Evolutionary conservation across 2,797 vertebrate species (phyloP).

Genomic region (Propithecus perrieri): DNA sequence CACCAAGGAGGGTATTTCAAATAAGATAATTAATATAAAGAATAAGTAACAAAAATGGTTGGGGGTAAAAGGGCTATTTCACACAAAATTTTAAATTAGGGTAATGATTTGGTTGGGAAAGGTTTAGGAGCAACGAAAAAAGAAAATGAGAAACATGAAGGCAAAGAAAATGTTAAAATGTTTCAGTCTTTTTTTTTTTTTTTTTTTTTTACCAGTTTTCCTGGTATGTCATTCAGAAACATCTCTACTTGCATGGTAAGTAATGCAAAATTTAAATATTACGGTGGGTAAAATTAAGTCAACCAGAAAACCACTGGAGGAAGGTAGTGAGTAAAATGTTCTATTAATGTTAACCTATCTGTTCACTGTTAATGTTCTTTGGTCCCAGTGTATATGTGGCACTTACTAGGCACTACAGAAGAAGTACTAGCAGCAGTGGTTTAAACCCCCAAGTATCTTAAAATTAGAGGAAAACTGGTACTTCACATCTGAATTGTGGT

Average conservation of each 20-base stretch:
- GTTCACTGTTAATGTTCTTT: not conserved
- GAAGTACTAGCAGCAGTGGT: not conserved
- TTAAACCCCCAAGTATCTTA: not conserved
- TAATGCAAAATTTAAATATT: not conserved
- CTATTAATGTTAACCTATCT: not conserved
- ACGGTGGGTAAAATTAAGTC: not conserved
- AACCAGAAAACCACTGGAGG: not conserved
- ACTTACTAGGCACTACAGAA: not conserved
- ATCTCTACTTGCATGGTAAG: not conserved
- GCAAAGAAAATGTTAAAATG: not conserved
- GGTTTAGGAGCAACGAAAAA: not conserved
- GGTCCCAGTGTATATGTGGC: not conserved
- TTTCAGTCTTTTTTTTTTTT: not conserved
- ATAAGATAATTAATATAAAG: not conserved
- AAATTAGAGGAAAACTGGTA: not conserved
- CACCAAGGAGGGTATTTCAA: not conserved
- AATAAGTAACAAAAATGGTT: not conserved
- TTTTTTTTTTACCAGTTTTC: not conserved
- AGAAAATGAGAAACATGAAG: not conserved
- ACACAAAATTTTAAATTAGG: not conserved
- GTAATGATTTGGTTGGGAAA: conserved; percentile 1
- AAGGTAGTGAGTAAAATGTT: not conserved
- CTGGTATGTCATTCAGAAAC: not conserved
- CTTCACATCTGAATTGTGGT: not conserved
- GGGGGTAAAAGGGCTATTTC: not conserved